These are phyloP conservation scores for Microtus richardsoni DNA, from an alignment of 2,113 vertebrate species.

Conservation along the genomic window DNA sequence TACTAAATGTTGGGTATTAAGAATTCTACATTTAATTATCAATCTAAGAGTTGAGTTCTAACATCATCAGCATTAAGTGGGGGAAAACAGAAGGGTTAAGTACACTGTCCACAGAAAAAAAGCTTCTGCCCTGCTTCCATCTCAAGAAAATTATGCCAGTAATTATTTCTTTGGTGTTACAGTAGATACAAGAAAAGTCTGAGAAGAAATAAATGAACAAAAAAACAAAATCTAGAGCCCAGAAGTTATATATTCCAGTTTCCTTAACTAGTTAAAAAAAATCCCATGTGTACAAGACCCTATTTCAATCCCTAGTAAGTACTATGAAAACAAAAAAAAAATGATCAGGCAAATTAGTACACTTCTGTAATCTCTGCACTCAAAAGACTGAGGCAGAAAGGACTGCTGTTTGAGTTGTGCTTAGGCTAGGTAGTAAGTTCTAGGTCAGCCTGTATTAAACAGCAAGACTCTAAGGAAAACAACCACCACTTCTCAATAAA, in stretches of 20 bases:
- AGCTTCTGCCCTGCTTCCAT: background rate
- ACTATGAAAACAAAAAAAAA: background rate
- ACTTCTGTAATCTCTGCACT: background rate
- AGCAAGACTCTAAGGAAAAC: background rate
- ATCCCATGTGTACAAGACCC: background rate
- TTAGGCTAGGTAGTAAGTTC: background rate
- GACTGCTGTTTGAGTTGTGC: background rate
- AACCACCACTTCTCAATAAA: background rate
- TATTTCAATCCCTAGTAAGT: background rate
- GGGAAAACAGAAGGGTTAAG: accelerated
- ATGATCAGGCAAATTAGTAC: background rate
- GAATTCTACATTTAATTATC: no score
- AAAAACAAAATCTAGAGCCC: background rate
- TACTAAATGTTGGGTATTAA: background rate
- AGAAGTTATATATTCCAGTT: background rate
- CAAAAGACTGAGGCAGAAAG: background rate
- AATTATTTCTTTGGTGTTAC: background rate
- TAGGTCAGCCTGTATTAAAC: background rate
- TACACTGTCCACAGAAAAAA: background rate
- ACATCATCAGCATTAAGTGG: background rate
- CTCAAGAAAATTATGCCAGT: background rate
- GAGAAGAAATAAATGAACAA: background rate
- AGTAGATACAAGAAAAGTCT: background rate
- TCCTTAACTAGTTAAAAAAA: background rate
- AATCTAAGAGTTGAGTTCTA: background rate